Base-by-base conservation (phyloP, 2,113 vertebrate genomes). In the Zingel zingel region DNA sequence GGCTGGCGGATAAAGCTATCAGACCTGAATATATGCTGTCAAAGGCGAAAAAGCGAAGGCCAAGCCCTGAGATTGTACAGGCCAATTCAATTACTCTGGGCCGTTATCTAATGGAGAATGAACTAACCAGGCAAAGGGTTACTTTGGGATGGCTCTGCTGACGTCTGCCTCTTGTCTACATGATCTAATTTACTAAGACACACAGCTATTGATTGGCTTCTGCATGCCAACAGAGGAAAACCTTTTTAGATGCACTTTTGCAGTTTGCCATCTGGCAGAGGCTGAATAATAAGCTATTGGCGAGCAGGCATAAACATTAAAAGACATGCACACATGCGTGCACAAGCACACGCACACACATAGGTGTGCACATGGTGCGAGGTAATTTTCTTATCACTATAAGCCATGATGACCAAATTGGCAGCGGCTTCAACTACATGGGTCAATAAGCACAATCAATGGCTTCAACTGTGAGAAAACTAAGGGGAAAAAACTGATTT, bases 151-250 rank as follows among this genome's bases (percentile, higher is more conserved):
- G 87, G 48, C 88, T 88, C 71, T 93, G 90, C 92, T 94, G 93
- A 94, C 90, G 62, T 81, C 88, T 88, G 90, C 87, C 79, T 82
- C 89, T 92, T 92, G 92, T 93, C 92, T 91, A 89, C 92, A 91
- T 92, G 84, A 94, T 94, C 92, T 92, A 93, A 95, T 94, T 95
- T 94, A 93, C 89, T 83, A 92, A 91, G 91, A 94, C 88, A 92
- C 87, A 74, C 81, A 58, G 63, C 76, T 94, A 95, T 95, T 92
- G 94, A 95, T 95, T 93, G 89, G 74, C 85, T 66, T 73, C 77
- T 57, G 86, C 86, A 79, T 91, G 91, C 92, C 92, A 92, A 62
- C 61, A 19, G 77, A 89, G 82, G 82, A 90, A 90, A 84, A 74
- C 69, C 88, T 79, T 90, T 86, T 88, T 79, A 82, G 79, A 88